phyloP scores from a whole-genome alignment of 2,888 invertebrate genomes.

The Caenorhabditis sp. region DNA sequence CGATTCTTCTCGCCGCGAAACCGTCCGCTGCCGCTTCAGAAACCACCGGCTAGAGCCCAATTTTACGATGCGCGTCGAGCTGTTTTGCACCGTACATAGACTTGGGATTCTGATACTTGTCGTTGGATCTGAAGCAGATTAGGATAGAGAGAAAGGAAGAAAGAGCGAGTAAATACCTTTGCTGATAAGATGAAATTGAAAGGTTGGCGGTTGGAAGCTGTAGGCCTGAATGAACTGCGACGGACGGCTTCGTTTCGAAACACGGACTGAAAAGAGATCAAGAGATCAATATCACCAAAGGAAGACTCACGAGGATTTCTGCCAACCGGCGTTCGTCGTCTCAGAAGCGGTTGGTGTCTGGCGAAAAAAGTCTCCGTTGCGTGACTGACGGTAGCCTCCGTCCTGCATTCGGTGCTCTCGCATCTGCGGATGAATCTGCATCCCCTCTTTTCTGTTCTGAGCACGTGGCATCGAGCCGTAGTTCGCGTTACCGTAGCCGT shows the following conservation, averaged over 20 bases:
- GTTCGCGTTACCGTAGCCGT: conserved; percentile 20
- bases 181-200: conserved; percentile 55
- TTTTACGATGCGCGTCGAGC: conserved; percentile 49
- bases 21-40: conserved; percentile 14
- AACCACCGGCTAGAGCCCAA: conserved; percentile 56
- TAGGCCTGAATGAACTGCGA: conserved; percentile 54
- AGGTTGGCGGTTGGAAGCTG: conserved; percentile 51
- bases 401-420: conserved; percentile 23
- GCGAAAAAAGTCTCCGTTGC: conserved; percentile 54
- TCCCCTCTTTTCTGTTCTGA: conserved; percentile 25
- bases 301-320: conserved; percentile 38
- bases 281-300: not conserved
- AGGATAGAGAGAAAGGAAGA: not conserved
- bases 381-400: conserved; percentile 25
- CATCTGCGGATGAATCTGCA: conserved; percentile 24
- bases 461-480: conserved; percentile 55
- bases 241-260: conserved; percentile 47
- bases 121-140: conserved; percentile 15
- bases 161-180: not conserved
- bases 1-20: conserved; percentile 37
- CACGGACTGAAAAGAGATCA: conserved; percentile 38
- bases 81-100: conserved; percentile 42
- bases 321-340: conserved; percentile 54
- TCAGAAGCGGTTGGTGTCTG: conserved; percentile 50
- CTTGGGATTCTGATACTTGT: conserved; percentile 49